These are phyloP conservation scores for Lepidocolaptes lacrymiger DNA, from an alignment of 2,797 vertebrate genomes.

Conservation along the genomic window DNA sequence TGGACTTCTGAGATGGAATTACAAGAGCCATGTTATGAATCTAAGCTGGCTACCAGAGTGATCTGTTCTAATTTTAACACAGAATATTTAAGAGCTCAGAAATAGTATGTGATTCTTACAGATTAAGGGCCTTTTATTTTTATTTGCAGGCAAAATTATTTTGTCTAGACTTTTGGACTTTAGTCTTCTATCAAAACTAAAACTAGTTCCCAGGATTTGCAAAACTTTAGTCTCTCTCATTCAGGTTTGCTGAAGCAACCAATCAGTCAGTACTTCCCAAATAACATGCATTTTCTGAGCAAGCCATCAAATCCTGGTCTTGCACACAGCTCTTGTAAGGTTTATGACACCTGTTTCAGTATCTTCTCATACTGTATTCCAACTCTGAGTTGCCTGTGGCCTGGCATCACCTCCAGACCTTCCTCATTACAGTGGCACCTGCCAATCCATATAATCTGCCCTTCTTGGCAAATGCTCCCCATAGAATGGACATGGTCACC, in stretches of 20 bases:
- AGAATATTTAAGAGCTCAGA: background rate
- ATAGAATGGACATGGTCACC: background rate
- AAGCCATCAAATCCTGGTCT: background rate
- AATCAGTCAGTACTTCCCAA: background rate
- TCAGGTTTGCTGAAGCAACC: background rate
- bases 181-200: background rate
- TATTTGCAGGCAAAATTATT: background rate
- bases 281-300: background rate
- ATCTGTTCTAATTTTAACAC: background rate
- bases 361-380: background rate
- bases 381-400: background rate
- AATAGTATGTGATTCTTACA: background rate
- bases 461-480: conserved; percentile 3
- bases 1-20: background rate
- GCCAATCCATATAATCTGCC: conserved; percentile 48
- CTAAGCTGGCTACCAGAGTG: background rate
- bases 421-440: conserved; percentile 6
- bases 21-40: background rate
- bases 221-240: background rate
- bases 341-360: background rate
- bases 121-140: background rate
- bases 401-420: conserved; percentile 33
- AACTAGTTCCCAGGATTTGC: background rate
- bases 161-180: background rate
- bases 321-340: background rate